These are phyloP conservation scores for Drosophila lini DNA, from an alignment of 1,140 invertebrate genomes.

Conservation along the genomic window DNA sequence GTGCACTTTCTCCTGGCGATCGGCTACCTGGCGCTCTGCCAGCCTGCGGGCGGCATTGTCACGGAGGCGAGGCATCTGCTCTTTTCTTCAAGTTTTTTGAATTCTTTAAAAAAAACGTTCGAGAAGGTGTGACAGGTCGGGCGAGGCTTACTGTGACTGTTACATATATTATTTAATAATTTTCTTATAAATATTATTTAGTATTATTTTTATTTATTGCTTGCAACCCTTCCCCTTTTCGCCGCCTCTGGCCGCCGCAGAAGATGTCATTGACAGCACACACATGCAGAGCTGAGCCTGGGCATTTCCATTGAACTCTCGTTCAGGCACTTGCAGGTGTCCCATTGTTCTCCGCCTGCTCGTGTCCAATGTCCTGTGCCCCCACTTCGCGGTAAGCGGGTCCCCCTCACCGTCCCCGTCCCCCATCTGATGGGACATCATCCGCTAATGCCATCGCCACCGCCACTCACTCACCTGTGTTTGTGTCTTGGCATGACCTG, in stretches of 20 bases:
- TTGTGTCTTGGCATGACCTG: conserved; percentile 28
- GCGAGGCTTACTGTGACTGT: not conserved
- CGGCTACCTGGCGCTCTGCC: conserved; percentile 36
- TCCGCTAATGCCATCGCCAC: conserved; percentile 37
- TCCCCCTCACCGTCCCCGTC: not conserved
- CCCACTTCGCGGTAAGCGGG: not conserved
- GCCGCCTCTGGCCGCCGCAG: not conserved
- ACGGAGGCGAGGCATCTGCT: conserved; percentile 63
- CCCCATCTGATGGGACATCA: conserved; percentile 24
- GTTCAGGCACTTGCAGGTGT: conserved; percentile 1
- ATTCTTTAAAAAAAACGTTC: not conserved
- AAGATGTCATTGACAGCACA: conserved; percentile 16
- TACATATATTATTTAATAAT: not conserved
- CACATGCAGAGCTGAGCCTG: not conserved
- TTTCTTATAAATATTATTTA: not conserved
- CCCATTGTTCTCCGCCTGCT: conserved; percentile 16
- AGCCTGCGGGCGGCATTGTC: conserved; percentile 23
- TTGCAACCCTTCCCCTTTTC: not conserved
- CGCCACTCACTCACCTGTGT: not conserved
- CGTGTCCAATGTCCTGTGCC: not conserved
- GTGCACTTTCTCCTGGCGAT: conserved; percentile 49
- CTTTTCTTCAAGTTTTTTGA: not conserved
- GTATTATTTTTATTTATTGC: too few relatives aligned
- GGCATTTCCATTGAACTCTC: conserved; percentile 34
- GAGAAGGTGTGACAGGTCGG: too few relatives aligned